Evolutionary conservation across 1,140 invertebrate species (phyloP).

Genomic region (Cyclina sinensis): DNA sequence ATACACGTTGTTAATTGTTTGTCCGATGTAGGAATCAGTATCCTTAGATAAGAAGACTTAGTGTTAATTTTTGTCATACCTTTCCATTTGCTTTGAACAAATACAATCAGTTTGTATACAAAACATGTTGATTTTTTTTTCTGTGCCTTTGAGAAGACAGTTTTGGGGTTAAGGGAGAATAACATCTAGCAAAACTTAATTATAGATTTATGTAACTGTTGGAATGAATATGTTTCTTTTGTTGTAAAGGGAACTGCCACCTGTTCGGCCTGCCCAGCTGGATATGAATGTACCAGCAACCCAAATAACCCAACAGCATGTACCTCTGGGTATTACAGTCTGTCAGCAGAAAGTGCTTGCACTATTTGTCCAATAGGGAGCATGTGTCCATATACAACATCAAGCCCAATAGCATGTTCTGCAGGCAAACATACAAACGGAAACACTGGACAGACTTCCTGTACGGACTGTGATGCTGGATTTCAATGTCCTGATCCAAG

Average conservation of each 20-base stretch:
- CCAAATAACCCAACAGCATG: slow-evolving; percentile 73
- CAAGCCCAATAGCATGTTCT: slow-evolving; percentile 77
- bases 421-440: slow-evolving; percentile 77
- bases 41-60: too few species aligned
- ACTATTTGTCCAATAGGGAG: slow-evolving; percentile 80
- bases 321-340: slow-evolving; percentile 80
- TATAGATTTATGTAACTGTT: too few species aligned
- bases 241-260: slow-evolving; percentile 77
- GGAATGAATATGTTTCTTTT: too few species aligned
- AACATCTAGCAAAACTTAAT: too few species aligned
- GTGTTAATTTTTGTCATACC: too few species aligned
- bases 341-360: slow-evolving; percentile 76
- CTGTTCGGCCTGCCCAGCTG: slow-evolving; percentile 81
- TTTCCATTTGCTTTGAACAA: too few species aligned
- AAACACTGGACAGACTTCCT: slow-evolving; percentile 67
- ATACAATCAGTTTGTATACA: too few species aligned
- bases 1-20: too few species aligned
- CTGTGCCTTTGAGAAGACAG: too few species aligned
- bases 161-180: too few species aligned
- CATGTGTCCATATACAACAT: slow-evolving; percentile 79
- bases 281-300: slow-evolving; percentile 76
- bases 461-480: slow-evolving; percentile 82
- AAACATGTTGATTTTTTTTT: too few species aligned
- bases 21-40: too few species aligned
- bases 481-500: slow-evolving; percentile 75